Base-by-base conservation (phyloP, 2,888 invertebrate species). In the Polylopha cassiicola region DNA sequence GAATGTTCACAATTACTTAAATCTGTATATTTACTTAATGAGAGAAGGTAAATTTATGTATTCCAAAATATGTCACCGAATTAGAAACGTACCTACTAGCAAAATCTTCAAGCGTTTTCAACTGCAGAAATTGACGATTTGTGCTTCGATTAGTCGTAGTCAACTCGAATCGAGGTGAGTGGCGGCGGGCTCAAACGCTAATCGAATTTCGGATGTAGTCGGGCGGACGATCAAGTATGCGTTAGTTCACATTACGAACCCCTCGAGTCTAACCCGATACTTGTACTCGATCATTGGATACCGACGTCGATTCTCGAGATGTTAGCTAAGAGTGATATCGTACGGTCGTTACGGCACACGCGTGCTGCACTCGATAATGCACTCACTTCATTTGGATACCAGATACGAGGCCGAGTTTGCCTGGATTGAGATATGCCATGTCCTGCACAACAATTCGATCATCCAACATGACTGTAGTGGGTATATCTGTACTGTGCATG, bases 131-230 rank as follows among this genome's bases (percentile, higher is more conserved):
- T 55, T 53, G 51, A 58, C 54, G 52, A 65, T 67, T 67, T 55
- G 61, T 61, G 61, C 71, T 74, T 71, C 68, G 65, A 73, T 73
- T 73, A 74, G 61, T 66, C 56, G 61, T 58, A 65, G 61, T 64
- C 63, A 66, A 68, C 66, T 73, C 58, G 67, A 69, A 68, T 58
- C 59, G 54, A 58, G 61, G 65, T 62, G 66, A 66, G 65, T 67
- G 63, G 68, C 58, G 61, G 64, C 57, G 59, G 63, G 62, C 60
- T 73, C 68, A 63, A 76, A 71, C 74, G 71, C 77, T 80, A 80
- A 82, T 82, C 78, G 80, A 75, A 80, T 82, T 73, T 78, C 70
- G 72, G 71, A 71, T 65, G 71, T 65, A 73, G 62, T 53, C 61
- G 50, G 56, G 59, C 61, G 68, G 58, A 64, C 69, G 71, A 73